These are phyloP conservation scores for Hemiprocne comata DNA, from an alignment of 2,113 vertebrate species.

Conservation along the genomic window DNA sequence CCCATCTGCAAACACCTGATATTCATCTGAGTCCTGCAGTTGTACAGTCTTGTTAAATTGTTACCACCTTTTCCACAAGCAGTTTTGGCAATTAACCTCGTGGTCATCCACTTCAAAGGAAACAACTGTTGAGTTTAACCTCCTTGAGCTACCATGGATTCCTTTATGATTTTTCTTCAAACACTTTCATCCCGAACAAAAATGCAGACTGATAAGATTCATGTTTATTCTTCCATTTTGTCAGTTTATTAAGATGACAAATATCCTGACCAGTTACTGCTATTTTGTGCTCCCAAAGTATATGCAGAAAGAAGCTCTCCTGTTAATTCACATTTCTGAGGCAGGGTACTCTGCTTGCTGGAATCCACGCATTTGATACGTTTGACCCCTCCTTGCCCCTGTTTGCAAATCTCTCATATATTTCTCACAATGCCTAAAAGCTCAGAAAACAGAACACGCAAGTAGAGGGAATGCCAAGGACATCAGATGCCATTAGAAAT, in stretches of 20 bases:
- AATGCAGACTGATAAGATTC: constrained; percentile 75
- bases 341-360: constrained; percentile 42
- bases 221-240: constrained; percentile 74
- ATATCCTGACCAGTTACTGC: neutral
- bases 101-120: constrained; percentile 92
- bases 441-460: constrained; percentile 65
- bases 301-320: constrained; percentile 1
- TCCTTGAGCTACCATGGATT: constrained; percentile 82
- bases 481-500: constrained; percentile 43
- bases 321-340: constrained; percentile 41
- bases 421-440: constrained; percentile 69
- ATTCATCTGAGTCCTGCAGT: constrained; percentile 82
- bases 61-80: constrained; percentile 98
- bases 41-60: constrained; percentile 93
- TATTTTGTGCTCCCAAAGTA: neutral
- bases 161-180: constrained; percentile 85
- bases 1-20: constrained; percentile 96
- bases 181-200: constrained; percentile 84
- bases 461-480: constrained; percentile 58
- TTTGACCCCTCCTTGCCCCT: constrained; percentile 72
- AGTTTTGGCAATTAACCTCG: constrained; percentile 94
- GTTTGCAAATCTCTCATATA: constrained; percentile 71
- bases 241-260: constrained; percentile 76
- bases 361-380: constrained; percentile 61
- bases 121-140: constrained; percentile 90